Percentiles rank a stretch among this genome's conserved stretches.
These are phyloP conservation scores for Cerastoderma edule DNA, from an alignment of 2,888 invertebrate genomes.

Conservation along the genomic window DNA sequence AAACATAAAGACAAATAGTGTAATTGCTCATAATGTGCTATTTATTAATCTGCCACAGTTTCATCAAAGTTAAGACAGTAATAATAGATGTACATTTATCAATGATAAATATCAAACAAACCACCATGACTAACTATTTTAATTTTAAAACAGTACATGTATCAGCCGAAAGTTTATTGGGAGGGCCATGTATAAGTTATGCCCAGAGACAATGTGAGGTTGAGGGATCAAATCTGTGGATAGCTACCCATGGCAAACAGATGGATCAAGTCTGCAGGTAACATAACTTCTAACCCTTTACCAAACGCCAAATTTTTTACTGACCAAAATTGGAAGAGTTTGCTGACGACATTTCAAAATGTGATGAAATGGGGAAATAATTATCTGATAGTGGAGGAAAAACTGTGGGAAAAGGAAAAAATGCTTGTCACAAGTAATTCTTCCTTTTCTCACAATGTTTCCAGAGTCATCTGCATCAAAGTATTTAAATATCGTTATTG, in stretches of 20 bases:
- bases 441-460: constrained; percentile 5
- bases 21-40: background rate
- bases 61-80: no score
- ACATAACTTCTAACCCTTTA: background rate
- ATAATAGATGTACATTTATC: no score
- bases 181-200: constrained; percentile 40
- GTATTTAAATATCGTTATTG: no score
- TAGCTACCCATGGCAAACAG: constrained; percentile 17
- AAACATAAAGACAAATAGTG: no score
- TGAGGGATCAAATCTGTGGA: constrained; percentile 39
- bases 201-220: constrained; percentile 33
- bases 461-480: no score
- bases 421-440: background rate
- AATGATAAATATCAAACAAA: no score
- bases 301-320: background rate
- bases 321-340: background rate
- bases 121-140: no score
- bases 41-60: background rate
- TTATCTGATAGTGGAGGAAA: no score
- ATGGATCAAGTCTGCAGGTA: constrained; percentile 47
- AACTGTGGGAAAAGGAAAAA: constrained; percentile 5
- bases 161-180: no score
- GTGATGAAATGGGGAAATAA: background rate
- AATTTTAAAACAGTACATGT: no score
- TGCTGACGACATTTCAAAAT: background rate